A percentile compares a stretch with the other conserved stretches of the same genome.
Conservation (phyloP, 2,888 invertebrate species). For the Tiliacea aurago region DNA sequence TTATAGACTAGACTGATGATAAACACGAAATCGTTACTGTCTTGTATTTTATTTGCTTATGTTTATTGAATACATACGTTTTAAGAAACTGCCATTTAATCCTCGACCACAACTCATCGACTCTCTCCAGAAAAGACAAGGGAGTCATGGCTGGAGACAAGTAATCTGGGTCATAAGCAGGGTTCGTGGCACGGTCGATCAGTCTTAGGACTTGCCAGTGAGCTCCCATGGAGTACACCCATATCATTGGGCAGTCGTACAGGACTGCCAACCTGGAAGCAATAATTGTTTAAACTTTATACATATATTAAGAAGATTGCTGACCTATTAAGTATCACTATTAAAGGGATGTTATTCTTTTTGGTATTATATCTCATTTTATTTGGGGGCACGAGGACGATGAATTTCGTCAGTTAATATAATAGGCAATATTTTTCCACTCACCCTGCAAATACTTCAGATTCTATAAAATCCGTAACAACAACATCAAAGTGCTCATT, state of each 20-base stretch:
- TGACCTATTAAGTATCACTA: not conserved
- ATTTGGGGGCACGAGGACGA: not conserved
- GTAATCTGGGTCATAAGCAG: conserved; percentile 71
- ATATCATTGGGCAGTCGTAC: conserved; percentile 75
- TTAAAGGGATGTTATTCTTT: not conserved
- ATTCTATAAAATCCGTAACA: conserved; percentile 72
- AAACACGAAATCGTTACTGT: no score
- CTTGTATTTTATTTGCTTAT: no score
- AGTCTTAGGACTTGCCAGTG: conserved; percentile 70
- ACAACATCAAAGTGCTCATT: conserved; percentile 73
- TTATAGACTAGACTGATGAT: no score
- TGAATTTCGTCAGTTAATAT: not conserved
- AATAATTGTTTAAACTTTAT: not conserved
- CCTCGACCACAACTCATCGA: conserved; percentile 67
- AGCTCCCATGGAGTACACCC: conserved; percentile 74
- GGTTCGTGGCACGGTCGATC: conserved; percentile 72
- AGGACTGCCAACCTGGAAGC: conserved; percentile 69
- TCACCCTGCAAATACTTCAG: conserved; percentile 75
- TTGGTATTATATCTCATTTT: not conserved
- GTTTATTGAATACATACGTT: conserved; percentile 55
- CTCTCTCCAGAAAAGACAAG: conserved; percentile 65
- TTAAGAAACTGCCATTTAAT: conserved; percentile 61
- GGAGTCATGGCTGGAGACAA: conserved; percentile 65
- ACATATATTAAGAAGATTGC: not conserved
- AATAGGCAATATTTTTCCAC: conserved; percentile 16